Percentiles rank a stretch among this genome's conserved stretches.
Conservation (phyloP, 2,888 invertebrate genomes). For the Mantis religiosa region DNA sequence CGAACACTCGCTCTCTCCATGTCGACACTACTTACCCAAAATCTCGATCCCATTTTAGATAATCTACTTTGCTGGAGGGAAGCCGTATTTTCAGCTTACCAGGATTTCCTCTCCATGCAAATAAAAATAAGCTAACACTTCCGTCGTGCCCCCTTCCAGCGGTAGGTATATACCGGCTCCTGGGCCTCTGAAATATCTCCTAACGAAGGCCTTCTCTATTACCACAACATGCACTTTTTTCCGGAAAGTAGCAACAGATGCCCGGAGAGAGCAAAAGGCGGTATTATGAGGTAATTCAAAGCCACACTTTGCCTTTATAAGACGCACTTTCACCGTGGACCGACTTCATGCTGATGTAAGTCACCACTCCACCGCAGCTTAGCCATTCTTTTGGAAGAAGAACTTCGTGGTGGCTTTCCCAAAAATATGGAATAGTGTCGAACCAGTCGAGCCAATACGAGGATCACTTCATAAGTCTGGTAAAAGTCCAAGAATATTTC, state of each 20-base stretch:
- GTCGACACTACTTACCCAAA: not conserved
- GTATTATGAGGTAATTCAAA: not conserved
- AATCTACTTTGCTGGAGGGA: not conserved
- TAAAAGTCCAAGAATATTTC: too few species aligned
- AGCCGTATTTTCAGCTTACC: not conserved
- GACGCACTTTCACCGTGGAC: too few species aligned
- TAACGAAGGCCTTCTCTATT: not conserved
- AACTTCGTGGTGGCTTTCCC: too few species aligned
- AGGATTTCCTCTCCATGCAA: not conserved
- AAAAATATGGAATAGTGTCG: too few species aligned
- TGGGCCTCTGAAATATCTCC: not conserved
- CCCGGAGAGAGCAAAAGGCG: not conserved
- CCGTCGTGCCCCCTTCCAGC: not conserved
- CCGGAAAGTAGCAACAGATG: not conserved
- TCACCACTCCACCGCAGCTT: too few species aligned
- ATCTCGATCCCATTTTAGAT: not conserved
- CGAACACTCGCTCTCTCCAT: not conserved
- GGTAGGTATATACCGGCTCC: too few species aligned
- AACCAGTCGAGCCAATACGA: too few species aligned
- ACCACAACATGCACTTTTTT: not conserved
- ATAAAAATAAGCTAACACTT: not conserved
- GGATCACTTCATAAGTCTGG: too few species aligned
- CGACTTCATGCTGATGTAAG: too few species aligned
- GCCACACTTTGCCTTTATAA: too few species aligned
- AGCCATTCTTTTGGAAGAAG: too few species aligned